Percentiles rank a stretch among this genome's conserved stretches.
phyloP scores from a whole-genome alignment of 2,797 vertebrate genomes.

The Varecia variegata region DNA sequence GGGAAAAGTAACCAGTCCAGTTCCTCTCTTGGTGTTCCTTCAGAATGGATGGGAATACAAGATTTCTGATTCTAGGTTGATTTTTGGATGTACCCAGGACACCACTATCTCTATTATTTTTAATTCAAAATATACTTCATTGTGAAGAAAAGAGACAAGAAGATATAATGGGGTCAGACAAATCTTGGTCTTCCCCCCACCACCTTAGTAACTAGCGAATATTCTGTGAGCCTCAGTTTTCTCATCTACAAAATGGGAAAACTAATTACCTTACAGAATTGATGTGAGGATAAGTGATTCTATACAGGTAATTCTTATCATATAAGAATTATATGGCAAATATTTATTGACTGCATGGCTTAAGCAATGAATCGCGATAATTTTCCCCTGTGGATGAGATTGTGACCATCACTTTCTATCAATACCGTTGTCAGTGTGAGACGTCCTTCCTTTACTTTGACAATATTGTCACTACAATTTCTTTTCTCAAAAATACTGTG shows the following conservation, averaged over 20 bases:
- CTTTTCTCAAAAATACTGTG: neutral
- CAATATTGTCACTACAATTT: neutral
- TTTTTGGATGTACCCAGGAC: neutral
- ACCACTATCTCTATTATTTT: neutral
- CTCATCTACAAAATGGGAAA: neutral
- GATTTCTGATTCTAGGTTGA: neutral
- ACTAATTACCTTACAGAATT: neutral
- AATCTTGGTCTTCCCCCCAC: neutral
- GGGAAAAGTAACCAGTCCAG: neutral
- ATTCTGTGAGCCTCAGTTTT: neutral
- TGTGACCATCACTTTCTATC: neutral
- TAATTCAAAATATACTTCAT: neutral
- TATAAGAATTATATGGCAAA: neutral
- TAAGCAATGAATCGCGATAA: neutral
- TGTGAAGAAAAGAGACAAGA: constrained; percentile 10
- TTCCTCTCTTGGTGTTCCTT: neutral
- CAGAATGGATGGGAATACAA: neutral
- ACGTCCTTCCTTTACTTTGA: neutral
- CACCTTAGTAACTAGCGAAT: neutral
- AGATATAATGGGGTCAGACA: neutral
- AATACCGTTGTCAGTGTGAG: neutral
- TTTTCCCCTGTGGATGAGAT: neutral
- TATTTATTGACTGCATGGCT: neutral
- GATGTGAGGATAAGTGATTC: neutral
- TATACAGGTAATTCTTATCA: neutral